Conservation (phyloP, 2,113 vertebrate genomes). For the Callopanchax toddi region DNA sequence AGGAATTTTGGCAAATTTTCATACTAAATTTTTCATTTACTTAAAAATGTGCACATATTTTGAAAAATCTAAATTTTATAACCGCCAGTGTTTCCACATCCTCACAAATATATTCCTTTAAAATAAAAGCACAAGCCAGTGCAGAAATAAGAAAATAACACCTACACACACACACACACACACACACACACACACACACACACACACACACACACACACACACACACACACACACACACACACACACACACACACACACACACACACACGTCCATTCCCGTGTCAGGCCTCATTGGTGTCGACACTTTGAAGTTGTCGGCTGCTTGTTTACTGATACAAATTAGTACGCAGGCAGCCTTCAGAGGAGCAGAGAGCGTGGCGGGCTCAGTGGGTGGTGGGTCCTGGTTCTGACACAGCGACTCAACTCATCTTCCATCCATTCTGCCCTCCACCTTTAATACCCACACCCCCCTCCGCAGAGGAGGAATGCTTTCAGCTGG, state of each 20-base stretch:
- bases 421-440: slow-evolving; percentile 28
- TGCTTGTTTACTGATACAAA: slow-evolving; percentile 82
- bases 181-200: neutral
- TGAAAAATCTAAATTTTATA: too few species aligned
- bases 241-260: slow-evolving; percentile 23
- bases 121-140: too few species aligned
- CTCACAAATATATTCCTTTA: too few species aligned
- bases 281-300: slow-evolving; percentile 66
- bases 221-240: neutral
- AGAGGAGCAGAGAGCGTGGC: slow-evolving; percentile 69
- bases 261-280: slow-evolving; percentile 63
- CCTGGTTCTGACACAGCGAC: slow-evolving; percentile 17
- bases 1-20: neutral
- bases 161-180: neutral
- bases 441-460: neutral
- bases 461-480: neutral
- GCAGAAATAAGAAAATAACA: too few species aligned
- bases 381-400: slow-evolving; percentile 61
- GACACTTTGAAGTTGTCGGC: slow-evolving; percentile 72
- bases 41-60: too few species aligned
- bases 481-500: slow-evolving; percentile 69
- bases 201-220: neutral
- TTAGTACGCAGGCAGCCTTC: slow-evolving; percentile 69
- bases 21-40: too few species aligned
- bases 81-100: neutral